These are phyloP conservation scores for Melanotus villosus DNA, from an alignment of 2,888 invertebrate species.

Conservation along the genomic window DNA sequence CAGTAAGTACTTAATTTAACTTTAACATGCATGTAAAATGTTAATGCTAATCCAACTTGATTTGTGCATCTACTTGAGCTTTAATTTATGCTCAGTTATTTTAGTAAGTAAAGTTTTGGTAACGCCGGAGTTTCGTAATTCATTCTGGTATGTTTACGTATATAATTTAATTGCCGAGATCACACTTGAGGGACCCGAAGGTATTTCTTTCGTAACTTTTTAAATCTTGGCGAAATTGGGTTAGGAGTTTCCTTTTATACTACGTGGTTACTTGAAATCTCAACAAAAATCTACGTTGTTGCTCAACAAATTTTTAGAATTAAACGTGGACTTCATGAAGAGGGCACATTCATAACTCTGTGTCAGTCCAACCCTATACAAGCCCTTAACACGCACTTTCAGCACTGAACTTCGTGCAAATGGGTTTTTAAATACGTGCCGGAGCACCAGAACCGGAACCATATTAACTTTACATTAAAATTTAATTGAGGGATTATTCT, in stretches of 20 bases:
- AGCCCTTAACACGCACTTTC: conserved; percentile 43
- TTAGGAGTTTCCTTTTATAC: too few species aligned
- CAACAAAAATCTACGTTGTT: neutral
- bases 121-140: neutral
- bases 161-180: too few species aligned
- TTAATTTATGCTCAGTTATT: conserved; percentile 25
- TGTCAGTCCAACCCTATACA: conserved; percentile 35
- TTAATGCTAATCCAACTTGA: conserved; percentile 45
- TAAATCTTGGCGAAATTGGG: too few species aligned
- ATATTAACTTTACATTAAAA: conserved; percentile 41
- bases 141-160: neutral
- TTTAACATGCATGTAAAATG: conserved; percentile 48
- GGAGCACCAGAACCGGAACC: conserved; percentile 35
- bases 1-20: conserved; percentile 50
- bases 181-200: too few species aligned
- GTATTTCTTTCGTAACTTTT: too few species aligned
- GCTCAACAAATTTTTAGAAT: conserved; percentile 14
- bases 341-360: conserved; percentile 36
- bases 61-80: conserved; percentile 38
- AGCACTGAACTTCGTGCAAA: conserved; percentile 43
- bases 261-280: neutral
- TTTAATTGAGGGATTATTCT: conserved; percentile 32
- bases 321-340: conserved; percentile 35
- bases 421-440: conserved; percentile 51
- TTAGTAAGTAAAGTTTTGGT: conserved; percentile 8